Evolutionary conservation across 1,140 invertebrate species (phyloP).

Genomic region (Cepaea nemoralis): DNA sequence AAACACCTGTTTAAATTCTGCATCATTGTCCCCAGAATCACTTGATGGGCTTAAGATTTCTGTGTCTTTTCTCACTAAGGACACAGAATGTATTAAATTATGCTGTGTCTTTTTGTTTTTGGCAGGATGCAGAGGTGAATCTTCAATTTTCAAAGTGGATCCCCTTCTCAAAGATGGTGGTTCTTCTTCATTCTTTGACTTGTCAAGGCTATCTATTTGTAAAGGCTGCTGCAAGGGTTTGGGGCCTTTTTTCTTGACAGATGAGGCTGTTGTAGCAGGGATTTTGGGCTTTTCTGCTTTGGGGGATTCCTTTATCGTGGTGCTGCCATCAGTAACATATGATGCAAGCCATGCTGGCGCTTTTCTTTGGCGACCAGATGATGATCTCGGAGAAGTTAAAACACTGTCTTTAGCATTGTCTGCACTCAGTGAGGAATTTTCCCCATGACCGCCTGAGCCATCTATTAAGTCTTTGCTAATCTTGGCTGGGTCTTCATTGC

Average conservation of each 20-base stretch:
- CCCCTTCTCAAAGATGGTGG: slow-evolving; percentile 9
- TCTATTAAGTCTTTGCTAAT: slow-evolving; percentile 2
- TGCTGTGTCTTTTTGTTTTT: background rate
- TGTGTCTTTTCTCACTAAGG: slow-evolving; percentile 17
- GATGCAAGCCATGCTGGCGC: slow-evolving; percentile 37
- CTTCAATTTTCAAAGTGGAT: slow-evolving; percentile 28
- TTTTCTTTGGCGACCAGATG: slow-evolving; percentile 22
- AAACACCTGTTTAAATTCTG: background rate
- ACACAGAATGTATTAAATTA: background rate
- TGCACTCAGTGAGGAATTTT: background rate
- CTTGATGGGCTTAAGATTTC: slow-evolving; percentile 20
- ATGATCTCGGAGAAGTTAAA: background rate
- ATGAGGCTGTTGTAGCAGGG: background rate
- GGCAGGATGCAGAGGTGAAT: background rate
- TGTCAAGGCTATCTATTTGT: background rate
- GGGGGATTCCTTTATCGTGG: slow-evolving; percentile 17
- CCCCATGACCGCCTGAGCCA: background rate
- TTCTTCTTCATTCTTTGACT: background rate
- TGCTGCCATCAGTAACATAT: slow-evolving; percentile 25
- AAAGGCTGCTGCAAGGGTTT: background rate
- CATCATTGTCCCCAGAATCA: background rate
- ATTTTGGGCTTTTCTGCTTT: background rate
- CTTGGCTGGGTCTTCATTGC: slow-evolving; percentile 17
- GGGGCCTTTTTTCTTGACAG: background rate
- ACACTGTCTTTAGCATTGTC: background rate